Conservation (phyloP, 64 coral and sea anemone species). For the Montipora foliosa region DNA sequence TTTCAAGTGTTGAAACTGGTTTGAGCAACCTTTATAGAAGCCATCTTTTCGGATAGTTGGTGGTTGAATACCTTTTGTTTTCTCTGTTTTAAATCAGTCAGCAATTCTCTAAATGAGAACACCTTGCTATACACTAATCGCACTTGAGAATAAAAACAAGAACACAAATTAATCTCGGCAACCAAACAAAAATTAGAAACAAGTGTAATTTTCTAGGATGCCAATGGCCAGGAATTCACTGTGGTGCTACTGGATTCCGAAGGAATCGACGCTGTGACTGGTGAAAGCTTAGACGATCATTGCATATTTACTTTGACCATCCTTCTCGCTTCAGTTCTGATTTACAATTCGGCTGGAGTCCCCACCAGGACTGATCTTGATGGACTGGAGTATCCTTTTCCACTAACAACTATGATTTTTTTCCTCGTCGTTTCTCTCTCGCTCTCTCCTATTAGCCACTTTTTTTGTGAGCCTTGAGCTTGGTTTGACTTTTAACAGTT, state of each 20-base stretch:
- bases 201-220: conserved; percentile 8
- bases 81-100: no score
- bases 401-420: not conserved
- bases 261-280: conserved; percentile 34
- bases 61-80: no score
- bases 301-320: conserved; percentile 55
- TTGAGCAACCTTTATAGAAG: no score
- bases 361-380: conserved; percentile 35
- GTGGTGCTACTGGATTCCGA: conserved; percentile 58
- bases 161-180: not conserved
- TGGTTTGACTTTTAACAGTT: not conserved
- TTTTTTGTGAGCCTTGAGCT: not conserved
- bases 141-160: not conserved
- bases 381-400: conserved; percentile 55
- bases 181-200: not conserved
- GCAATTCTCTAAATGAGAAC: no score
- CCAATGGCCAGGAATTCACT: conserved; percentile 39
- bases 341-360: conserved; percentile 58
- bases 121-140: not conserved
- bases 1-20: no score
- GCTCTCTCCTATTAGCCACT: not conserved
- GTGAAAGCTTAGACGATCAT: conserved; percentile 42
- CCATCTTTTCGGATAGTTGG: no score
- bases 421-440: not conserved
- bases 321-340: conserved; percentile 39